These are phyloP conservation scores for Raja brachyura DNA, from an alignment of 2,113 vertebrate genomes.

Conservation along the genomic window DNA sequence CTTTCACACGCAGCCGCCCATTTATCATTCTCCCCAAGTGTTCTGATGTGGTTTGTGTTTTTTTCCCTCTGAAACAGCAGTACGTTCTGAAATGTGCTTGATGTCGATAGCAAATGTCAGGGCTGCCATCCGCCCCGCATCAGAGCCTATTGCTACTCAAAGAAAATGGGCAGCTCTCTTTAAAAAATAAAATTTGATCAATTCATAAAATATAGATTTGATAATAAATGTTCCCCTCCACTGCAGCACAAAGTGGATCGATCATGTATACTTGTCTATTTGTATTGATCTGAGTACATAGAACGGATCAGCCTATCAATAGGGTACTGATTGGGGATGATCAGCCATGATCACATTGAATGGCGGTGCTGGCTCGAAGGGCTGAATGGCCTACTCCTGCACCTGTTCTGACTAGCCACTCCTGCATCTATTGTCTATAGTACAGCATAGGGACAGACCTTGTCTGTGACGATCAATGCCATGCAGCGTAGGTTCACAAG, in stretches of 20 bases:
- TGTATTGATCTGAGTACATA: no score
- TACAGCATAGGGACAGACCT: no score
- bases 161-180: neutral
- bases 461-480: no score
- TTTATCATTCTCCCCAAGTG: constrained; percentile 36
- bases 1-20: constrained; percentile 32
- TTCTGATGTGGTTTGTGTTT: constrained; percentile 3
- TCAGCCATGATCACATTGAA: no score
- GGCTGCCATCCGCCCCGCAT: neutral
- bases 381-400: no score
- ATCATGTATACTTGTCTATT: neutral
- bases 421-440: no score
- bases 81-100: constrained; percentile 33
- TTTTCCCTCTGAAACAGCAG: constrained; percentile 28
- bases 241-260: neutral
- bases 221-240: neutral
- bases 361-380: no score
- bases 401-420: no score
- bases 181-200: neutral
- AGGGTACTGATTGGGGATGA: no score
- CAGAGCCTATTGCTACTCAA: neutral
- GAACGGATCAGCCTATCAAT: no score
- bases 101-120: constrained; percentile 24
- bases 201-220: neutral
- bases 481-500: no score